Percentiles rank a stretch among this genome's conserved stretches.
Conservation (phyloP, 2,113 vertebrate species). For the Rhineura floridana region DNA sequence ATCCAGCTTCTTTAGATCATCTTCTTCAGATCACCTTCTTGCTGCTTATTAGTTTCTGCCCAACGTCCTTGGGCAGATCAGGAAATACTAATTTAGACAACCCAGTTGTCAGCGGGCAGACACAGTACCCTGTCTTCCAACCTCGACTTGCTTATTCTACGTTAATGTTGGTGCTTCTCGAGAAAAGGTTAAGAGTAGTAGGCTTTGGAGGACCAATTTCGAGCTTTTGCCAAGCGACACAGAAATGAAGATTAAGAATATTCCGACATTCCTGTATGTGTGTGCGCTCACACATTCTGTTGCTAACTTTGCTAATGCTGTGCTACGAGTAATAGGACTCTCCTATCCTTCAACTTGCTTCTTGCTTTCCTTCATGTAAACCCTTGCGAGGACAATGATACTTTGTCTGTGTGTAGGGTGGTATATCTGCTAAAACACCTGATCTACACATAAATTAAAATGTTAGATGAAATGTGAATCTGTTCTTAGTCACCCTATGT, state of each 20-base stretch:
- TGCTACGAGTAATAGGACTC: background rate
- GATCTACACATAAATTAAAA: background rate
- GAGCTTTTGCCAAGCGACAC: background rate
- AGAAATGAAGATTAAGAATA: background rate
- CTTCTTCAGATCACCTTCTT: background rate
- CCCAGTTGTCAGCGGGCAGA: background rate
- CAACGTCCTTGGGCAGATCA: background rate
- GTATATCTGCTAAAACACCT: background rate
- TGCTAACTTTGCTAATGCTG: background rate
- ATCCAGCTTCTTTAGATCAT: constrained; percentile 39
- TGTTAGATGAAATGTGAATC: background rate
- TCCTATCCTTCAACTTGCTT: background rate
- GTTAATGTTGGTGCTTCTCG: background rate
- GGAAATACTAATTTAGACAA: background rate
- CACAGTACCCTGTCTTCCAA: background rate
- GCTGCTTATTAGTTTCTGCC: background rate
- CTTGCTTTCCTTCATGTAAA: background rate
- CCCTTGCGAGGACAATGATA: background rate
- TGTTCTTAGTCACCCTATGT: background rate
- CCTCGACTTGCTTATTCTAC: background rate
- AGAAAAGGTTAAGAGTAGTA: background rate
- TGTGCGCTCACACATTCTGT: background rate
- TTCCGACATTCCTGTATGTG: background rate
- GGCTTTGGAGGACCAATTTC: too few species aligned
- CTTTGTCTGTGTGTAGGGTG: background rate